Base-by-base conservation (phyloP, 2,888 invertebrate genomes). In the Acrobasis suavella region DNA sequence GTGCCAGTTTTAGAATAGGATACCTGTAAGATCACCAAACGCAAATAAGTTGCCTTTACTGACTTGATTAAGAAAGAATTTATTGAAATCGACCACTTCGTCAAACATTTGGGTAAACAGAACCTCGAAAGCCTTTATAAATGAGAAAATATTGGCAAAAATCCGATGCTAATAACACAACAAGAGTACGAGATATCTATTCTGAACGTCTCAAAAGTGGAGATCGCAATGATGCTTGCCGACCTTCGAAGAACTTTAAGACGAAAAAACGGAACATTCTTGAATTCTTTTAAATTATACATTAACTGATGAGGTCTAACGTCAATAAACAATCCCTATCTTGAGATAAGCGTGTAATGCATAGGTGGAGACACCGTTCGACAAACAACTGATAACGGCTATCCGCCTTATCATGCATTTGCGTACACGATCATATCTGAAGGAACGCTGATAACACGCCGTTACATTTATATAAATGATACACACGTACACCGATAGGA, bases 321-420 rank as follows among this genome's bases (percentile, higher is more conserved):
- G 7, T 42, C 12, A 59, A 50, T 37, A 37, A 38, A 62, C 17
- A 62, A 37, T 46, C 22, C 50, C 46, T 55, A 32, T 22, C 51
- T 17, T 14, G 15, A 58, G 46, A 50, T 52, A 58, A 58, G 56
- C 55, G 37, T 67, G 68, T 72, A 70, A 65, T 62, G 61, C 61
- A 65, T 69, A 64, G 70, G 66, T 69, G 68, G 67, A 70, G 67
- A 65, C 64, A 72, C 67, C 69, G 66, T 69, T 73, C 67, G 70
- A 73, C 74, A 79, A 79, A 79, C 79, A 79, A 78, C 68, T 75
- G 79, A 78, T 78, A 78, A 78, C 65, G 64, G 70, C 71, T 78
- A 77, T 65, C 67, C 62, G 55, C 60, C 63, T 64, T 76, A 75
- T 76, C 74, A 66, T 49, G 74, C 69, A 72, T 74, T 71, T 71